Conservation (phyloP, 2,113 vertebrate species). For the Varanus komodoensis region DNA sequence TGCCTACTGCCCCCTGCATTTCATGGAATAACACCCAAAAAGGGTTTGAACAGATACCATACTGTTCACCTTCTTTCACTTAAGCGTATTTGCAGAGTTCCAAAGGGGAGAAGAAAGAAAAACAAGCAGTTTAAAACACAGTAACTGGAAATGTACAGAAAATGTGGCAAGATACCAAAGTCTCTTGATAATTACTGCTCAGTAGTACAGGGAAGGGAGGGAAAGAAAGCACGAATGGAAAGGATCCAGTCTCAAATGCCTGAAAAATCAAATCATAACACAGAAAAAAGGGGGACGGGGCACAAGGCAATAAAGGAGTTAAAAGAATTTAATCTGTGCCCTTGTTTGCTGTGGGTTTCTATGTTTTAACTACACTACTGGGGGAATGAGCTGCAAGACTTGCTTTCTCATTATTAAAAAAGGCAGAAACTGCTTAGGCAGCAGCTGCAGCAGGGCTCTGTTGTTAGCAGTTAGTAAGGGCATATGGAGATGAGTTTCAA, state of each 20-base stretch:
- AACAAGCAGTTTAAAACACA: background rate
- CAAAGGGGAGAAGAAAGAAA: background rate
- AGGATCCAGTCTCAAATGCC: background rate
- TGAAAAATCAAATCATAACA: background rate
- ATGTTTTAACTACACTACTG: slow-evolving; percentile 73
- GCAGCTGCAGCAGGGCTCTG: slow-evolving; percentile 76
- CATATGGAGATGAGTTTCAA: slow-evolving; percentile 60
- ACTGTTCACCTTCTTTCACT: slow-evolving; percentile 15
- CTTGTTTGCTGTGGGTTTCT: slow-evolving; percentile 65
- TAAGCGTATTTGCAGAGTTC: fast-evolving
- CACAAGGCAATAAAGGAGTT: slow-evolving; percentile 59
- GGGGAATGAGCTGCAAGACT: slow-evolving; percentile 70
- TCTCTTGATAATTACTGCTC: slow-evolving; percentile 25
- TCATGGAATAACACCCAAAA: background rate
- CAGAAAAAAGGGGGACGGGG: fast-evolving
- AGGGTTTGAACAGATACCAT: background rate
- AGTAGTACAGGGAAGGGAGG: background rate
- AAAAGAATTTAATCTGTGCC: slow-evolving; percentile 57
- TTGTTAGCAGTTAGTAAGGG: slow-evolving; percentile 70
- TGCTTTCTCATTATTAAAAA: slow-evolving; percentile 76
- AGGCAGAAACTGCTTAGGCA: slow-evolving; percentile 82
- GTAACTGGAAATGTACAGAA: slow-evolving; percentile 33
- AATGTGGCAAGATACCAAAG: slow-evolving; percentile 22
- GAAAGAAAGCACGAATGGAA: background rate
- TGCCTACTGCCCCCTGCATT: background rate